Evolutionary conservation across 2,888 invertebrate genomes (phyloP), one percentile per base, ranked within the genome.

Genomic region (Lepas anatifera): DNA sequence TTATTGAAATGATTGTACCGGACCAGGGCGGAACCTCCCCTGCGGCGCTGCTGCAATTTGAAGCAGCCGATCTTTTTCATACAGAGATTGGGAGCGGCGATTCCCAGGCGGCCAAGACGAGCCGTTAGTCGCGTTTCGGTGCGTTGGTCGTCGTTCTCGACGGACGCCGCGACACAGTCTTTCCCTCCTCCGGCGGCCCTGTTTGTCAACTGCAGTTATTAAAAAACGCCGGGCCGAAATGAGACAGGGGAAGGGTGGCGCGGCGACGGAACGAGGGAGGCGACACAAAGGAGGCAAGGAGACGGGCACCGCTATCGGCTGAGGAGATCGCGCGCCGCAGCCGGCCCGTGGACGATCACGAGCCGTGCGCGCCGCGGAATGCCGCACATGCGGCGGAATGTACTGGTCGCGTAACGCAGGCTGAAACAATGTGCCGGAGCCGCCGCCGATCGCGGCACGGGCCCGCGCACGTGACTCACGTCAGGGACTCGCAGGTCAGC

Each of bases 121-220:
- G 52, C 29, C 4, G 29, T 52, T 52, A 10, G 32, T 6, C 29
- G n/a, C 3, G 32, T 18, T 18, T 35, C 41, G 41, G 10, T 35
- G 22, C 7, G 27, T 6, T 16, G n/a, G n/a, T n/a, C n/a, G n/a
- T n/a, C n/a, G n/a, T n/a, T n/a, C n/a, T n/a, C n/a, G n/a, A n/a
- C n/a, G n/a, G n/a, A n/a, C 35, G 35, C 58, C 35, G 58, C 18
- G 16, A 16, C 3, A 7, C 32, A 58, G 16, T 16, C 32, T 58
- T 35, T 35, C 18, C 58, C 32, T 25, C 58, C 35, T 58, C n/a
- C 16, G 13, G 22, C 58, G 18, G 35, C 11, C 22, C 58, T 35
- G 58, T 58, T 58, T 58, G 58, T 58, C 58, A 58, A 58, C 58
- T 58, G 58, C 58, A 58, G 58, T 58, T 58, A 58, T 58, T 58